Percentiles rank a stretch among this genome's conserved stretches.
Conservation (phyloP, 2,113 vertebrate species). For the Abramis brama region DNA sequence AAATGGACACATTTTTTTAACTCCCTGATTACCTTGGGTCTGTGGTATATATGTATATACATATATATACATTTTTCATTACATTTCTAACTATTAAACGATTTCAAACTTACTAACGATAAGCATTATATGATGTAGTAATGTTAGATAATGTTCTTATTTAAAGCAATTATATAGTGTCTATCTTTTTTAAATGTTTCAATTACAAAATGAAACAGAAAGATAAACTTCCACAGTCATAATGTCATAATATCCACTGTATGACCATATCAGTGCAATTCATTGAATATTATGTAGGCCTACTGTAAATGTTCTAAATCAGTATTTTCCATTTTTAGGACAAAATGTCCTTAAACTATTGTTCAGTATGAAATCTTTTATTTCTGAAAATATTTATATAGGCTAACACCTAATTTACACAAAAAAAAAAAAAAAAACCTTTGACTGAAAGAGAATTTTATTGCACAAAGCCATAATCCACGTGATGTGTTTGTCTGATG, state of each 20-base stretch:
- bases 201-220: background rate
- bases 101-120: too few species aligned
- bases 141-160: background rate
- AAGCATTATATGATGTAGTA: background rate
- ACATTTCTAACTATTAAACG: too few species aligned
- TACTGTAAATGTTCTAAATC: background rate
- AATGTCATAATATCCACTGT: background rate
- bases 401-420: background rate
- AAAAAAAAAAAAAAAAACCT: background rate
- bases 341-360: background rate
- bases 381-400: too few species aligned
- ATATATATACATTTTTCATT: too few species aligned
- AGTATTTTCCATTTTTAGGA: background rate
- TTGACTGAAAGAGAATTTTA: background rate
- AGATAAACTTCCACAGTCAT: background rate
- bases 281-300: background rate
- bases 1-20: too few species aligned
- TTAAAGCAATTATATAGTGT: background rate
- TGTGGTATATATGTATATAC: too few species aligned
- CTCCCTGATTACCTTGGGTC: too few species aligned
- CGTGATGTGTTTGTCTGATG: conserved; percentile 45
- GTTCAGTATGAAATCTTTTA: background rate
- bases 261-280: background rate
- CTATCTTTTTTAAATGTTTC: background rate
- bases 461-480: background rate